These are phyloP conservation scores for Drosophila jambulina DNA, from an alignment of 1,140 invertebrate genomes.

Conservation along the genomic window DNA sequence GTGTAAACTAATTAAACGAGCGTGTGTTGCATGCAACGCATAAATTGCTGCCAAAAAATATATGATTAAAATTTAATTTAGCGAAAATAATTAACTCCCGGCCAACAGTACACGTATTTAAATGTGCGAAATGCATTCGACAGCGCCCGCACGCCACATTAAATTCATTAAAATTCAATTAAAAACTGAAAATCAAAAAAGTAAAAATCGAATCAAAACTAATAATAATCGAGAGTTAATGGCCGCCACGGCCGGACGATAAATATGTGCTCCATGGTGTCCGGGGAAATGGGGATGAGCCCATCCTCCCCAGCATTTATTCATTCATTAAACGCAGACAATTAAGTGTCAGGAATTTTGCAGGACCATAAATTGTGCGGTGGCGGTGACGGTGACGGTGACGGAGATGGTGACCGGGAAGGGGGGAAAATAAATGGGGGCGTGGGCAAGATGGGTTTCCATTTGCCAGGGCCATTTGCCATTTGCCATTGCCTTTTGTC, in stretches of 20 bases:
- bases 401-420: not conserved
- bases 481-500: slow-evolving; percentile 60
- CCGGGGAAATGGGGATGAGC: not conserved
- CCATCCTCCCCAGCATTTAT: slow-evolving; percentile 56
- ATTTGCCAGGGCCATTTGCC: slow-evolving; percentile 27
- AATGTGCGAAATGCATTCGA: slow-evolving; percentile 33
- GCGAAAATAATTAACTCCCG: slow-evolving; percentile 78
- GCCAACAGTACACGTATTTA: slow-evolving; percentile 43
- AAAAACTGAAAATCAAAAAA: slow-evolving; percentile 64
- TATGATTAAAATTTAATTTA: slow-evolving; percentile 83
- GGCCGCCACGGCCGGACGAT: slow-evolving; percentile 32
- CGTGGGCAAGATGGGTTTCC: slow-evolving; percentile 36
- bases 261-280: slow-evolving; percentile 42
- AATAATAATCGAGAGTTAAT: slow-evolving; percentile 78
- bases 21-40: slow-evolving; percentile 51
- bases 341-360: slow-evolving; percentile 82
- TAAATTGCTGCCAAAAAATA: slow-evolving; percentile 63
- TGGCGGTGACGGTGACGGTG: slow-evolving; percentile 11
- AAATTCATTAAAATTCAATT: slow-evolving; percentile 82
- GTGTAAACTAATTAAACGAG: slow-evolving; percentile 80
- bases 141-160: slow-evolving; percentile 47
- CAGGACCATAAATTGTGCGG: slow-evolving; percentile 71
- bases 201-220: slow-evolving; percentile 67
- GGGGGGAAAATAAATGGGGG: not conserved
- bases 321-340: slow-evolving; percentile 83